Evolutionary conservation across 2,797 vertebrate species (phyloP).

Genomic region (Microchirus variegatus): DNA sequence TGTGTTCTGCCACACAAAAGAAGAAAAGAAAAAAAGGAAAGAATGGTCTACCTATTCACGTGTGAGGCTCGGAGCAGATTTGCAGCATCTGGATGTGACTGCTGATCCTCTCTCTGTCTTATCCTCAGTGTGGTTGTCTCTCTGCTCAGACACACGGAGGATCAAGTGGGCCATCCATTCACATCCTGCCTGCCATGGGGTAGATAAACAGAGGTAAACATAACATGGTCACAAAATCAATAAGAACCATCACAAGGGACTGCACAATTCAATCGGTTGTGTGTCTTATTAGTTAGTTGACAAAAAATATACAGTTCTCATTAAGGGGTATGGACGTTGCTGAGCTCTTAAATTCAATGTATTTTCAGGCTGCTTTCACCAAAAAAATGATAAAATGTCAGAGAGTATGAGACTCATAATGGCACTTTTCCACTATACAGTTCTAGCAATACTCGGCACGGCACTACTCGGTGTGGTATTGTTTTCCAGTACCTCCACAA

Average conservation of each 20-base stretch:
- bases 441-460: too few species aligned
- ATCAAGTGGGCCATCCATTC: slow-evolving; percentile 62
- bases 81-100: slow-evolving; percentile 71
- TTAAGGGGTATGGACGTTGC: slow-evolving; percentile 15
- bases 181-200: slow-evolving; percentile 57
- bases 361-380: slow-evolving; percentile 2
- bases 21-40: slow-evolving; percentile 59
- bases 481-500: too few species aligned
- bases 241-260: slow-evolving; percentile 22
- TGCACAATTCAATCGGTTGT: slow-evolving; percentile 14
- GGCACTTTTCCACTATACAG: too few species aligned
- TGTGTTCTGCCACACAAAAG: too few species aligned
- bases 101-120: slow-evolving; percentile 52
- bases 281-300: slow-evolving; percentile 14
- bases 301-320: slow-evolving; percentile 10
- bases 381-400: not conserved
- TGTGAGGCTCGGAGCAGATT: slow-evolving; percentile 68
- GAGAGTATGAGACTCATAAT: not conserved
- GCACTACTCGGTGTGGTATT: too few species aligned
- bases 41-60: slow-evolving; percentile 71
- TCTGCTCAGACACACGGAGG: slow-evolving; percentile 58
- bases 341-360: slow-evolving; percentile 10
- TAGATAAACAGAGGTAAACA: slow-evolving; percentile 52
- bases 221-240: slow-evolving; percentile 34
- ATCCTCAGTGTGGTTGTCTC: slow-evolving; percentile 63